Percentiles rank a stretch among this genome's conserved stretches.
phyloP scores from a whole-genome alignment of 2,797 vertebrate genomes.

The Urosaurus nigricauda region DNA sequence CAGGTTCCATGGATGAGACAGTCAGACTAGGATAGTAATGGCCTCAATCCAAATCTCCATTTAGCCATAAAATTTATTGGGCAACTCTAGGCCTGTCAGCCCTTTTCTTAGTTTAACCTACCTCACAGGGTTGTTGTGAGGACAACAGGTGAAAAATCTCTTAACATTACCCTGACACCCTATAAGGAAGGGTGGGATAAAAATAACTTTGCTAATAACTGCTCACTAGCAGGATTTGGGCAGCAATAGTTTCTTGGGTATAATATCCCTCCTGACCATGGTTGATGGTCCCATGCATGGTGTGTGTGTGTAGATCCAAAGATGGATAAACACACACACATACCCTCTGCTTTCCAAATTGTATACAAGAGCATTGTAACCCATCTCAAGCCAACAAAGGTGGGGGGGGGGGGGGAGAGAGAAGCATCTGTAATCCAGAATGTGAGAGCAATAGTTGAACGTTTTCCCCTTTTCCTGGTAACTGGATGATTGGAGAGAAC shows the following conservation, averaged over 20 bases:
- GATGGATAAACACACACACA: background rate
- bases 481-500: background rate
- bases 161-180: no score
- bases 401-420: conserved; percentile 20
- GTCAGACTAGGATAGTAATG: background rate
- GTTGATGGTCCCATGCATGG: background rate
- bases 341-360: conserved; percentile 57
- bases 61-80: background rate
- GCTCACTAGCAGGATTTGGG: background rate
- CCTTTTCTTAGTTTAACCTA: background rate
- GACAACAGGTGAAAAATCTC: background rate
- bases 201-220: no score
- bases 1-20: background rate
- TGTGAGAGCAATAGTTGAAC: conserved; percentile 30
- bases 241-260: background rate
- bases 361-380: conserved; percentile 41
- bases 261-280: background rate
- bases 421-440: background rate
- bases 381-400: background rate
- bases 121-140: conserved; percentile 29
- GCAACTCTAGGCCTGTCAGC: background rate
- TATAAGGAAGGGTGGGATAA: background rate
- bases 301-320: background rate
- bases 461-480: background rate
- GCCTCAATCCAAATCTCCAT: background rate